A percentile compares a stretch with the other conserved stretches of the same genome.
phyloP scores from a whole-genome alignment of 2,797 vertebrate species.

The Sebastes vulpes region DNA sequence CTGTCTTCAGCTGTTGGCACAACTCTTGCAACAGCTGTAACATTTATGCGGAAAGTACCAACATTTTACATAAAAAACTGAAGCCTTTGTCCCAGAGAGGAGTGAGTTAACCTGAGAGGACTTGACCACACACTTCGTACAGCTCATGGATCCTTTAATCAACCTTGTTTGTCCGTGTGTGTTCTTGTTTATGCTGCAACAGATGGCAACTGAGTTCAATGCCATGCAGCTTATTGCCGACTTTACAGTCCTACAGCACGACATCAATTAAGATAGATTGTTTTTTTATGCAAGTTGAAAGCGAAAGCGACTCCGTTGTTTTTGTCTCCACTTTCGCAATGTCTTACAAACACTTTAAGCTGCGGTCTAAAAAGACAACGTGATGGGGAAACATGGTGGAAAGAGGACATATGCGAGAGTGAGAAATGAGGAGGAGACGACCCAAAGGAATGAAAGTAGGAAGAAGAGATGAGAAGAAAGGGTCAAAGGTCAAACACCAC shows the following conservation, averaged over 20 bases:
- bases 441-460: slow-evolving; percentile 76
- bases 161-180: slow-evolving; percentile 55
- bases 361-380: not conserved
- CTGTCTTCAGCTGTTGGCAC: not conserved
- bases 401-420: slow-evolving; percentile 31
- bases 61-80: not conserved
- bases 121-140: slow-evolving; percentile 40
- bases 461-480: slow-evolving; percentile 68
- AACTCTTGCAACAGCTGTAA: not conserved
- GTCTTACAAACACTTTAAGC: not conserved
- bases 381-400: not conserved
- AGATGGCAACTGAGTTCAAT: slow-evolving; percentile 31
- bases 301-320: not conserved
- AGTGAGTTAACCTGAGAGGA: not conserved
- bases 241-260: not conserved
- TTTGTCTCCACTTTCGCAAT: slow-evolving; percentile 15
- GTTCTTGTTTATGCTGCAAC: slow-evolving; percentile 60
- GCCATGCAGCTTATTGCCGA: slow-evolving; percentile 12
- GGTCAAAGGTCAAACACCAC: slow-evolving; percentile 67
- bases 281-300: not conserved
- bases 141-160: slow-evolving; percentile 42
- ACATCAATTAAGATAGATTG: not conserved
- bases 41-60: not conserved
- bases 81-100: not conserved
- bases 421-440: slow-evolving; percentile 69